Evolutionary conservation across 2,888 invertebrate species (phyloP).

Genomic region (Clanis bilineata): DNA sequence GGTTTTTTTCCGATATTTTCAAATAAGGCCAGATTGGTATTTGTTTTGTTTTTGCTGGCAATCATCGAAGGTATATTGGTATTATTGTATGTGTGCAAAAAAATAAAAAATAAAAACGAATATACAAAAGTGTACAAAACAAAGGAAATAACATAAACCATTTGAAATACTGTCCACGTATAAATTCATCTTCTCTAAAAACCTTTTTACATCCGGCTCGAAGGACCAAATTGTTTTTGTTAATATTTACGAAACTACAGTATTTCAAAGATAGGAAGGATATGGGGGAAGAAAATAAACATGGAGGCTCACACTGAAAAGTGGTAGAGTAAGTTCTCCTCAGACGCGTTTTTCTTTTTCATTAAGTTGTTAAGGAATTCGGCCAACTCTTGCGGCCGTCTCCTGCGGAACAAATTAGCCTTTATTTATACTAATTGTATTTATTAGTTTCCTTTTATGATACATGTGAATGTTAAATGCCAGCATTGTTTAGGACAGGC

Average conservation of each 20-base stretch:
- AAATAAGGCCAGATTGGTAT: background rate
- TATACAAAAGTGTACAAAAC: conserved; percentile 23
- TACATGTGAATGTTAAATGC: background rate
- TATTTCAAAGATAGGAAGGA: conserved; percentile 30
- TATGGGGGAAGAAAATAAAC: conserved; percentile 39
- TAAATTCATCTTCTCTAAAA: background rate
- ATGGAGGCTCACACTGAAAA: conserved; percentile 81
- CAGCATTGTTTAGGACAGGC: conserved; percentile 1
- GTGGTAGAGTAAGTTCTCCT: conserved; percentile 81
- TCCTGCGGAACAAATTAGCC: conserved; percentile 73
- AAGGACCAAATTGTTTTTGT: background rate
- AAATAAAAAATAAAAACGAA: conserved; percentile 22
- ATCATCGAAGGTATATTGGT: conserved; percentile 8
- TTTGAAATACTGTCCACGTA: conserved; percentile 16
- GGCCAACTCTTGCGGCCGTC: conserved; percentile 79
- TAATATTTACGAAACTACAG: conserved; percentile 31
- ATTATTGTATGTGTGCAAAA: conserved; percentile 17
- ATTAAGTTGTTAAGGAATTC: conserved; percentile 79
- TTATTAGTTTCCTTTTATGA: background rate
- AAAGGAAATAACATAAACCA: conserved; percentile 24
- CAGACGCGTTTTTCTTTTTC: conserved; percentile 67
- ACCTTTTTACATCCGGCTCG: background rate
- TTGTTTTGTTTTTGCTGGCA: conserved; percentile 12
- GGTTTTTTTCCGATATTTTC: background rate
- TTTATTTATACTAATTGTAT: conserved; percentile 14